Conservation (phyloP, 2,888 invertebrate genomes). For the Hypsopygia costalis region DNA sequence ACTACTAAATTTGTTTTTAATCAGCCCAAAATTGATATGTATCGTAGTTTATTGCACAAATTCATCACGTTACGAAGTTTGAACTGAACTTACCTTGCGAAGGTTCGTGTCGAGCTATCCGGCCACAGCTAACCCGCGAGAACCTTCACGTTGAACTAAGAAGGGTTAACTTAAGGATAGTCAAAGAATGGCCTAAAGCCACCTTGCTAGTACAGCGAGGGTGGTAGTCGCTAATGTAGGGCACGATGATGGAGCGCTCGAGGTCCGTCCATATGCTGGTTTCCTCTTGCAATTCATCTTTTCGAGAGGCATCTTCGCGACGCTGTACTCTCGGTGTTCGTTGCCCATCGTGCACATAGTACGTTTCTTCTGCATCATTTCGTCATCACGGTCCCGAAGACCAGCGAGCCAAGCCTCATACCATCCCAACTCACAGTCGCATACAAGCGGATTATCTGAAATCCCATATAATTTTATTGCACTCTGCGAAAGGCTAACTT, state of each 20-base stretch:
- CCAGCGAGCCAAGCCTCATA: slow-evolving; percentile 90
- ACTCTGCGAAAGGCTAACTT: not conserved
- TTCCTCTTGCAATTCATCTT: slow-evolving; percentile 91
- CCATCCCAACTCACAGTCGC: slow-evolving; percentile 94
- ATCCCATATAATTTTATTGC: slow-evolving; percentile 1
- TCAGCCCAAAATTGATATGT: slow-evolving; percentile 79
- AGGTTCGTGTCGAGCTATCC: slow-evolving; percentile 56
- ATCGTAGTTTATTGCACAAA: slow-evolving; percentile 74
- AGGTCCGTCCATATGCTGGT: slow-evolving; percentile 62
- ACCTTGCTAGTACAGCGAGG: slow-evolving; percentile 47
- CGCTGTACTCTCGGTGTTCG: slow-evolving; percentile 91
- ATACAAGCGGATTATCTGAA: slow-evolving; percentile 92
- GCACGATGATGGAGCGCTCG: slow-evolving; percentile 39
- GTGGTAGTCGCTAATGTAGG: slow-evolving; percentile 41
- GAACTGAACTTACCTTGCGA: slow-evolving; percentile 44
- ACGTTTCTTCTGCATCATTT: slow-evolving; percentile 93
- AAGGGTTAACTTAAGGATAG: slow-evolving; percentile 32
- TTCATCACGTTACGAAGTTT: slow-evolving; percentile 57
- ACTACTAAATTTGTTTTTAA: slow-evolving; percentile 49
- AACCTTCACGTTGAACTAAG: slow-evolving; percentile 46
- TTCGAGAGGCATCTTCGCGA: slow-evolving; percentile 90
- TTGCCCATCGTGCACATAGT: slow-evolving; percentile 90
- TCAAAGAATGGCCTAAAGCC: slow-evolving; percentile 45
- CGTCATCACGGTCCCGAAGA: slow-evolving; percentile 90
- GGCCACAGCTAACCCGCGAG: slow-evolving; percentile 70